These are phyloP conservation scores for Eupithecia tripunctaria DNA, from an alignment of 2,888 invertebrate species.

Conservation along the genomic window DNA sequence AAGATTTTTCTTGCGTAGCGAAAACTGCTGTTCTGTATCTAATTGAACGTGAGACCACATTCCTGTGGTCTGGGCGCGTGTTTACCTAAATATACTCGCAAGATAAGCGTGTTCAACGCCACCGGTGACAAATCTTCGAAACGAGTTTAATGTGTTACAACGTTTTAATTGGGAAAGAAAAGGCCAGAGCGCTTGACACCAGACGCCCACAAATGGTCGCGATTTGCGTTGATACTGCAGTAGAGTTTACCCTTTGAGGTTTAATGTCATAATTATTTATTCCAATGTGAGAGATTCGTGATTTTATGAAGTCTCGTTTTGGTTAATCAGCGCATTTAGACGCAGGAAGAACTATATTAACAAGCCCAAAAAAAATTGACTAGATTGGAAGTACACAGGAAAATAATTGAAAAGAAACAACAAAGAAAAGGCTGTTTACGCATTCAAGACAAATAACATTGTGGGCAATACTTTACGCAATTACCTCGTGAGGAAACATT, in stretches of 20 bases:
- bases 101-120: constrained; percentile 58
- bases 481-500: constrained; percentile 47
- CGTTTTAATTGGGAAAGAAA: constrained; percentile 67
- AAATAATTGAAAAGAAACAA: background rate
- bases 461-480: constrained; percentile 39
- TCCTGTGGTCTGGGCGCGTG: constrained; percentile 54
- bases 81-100: constrained; percentile 73
- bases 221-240: constrained; percentile 49
- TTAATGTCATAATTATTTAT: constrained; percentile 35
- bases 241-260: constrained; percentile 36
- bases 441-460: constrained; percentile 26
- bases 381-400: background rate
- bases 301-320: constrained; percentile 11
- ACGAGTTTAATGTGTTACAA: constrained; percentile 68
- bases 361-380: background rate
- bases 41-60: constrained; percentile 46
- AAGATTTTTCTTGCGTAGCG: background rate
- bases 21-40: background rate
- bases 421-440: constrained; percentile 13
- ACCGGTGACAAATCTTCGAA: constrained; percentile 49
- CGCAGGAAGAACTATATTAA: background rate
- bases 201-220: constrained; percentile 49
- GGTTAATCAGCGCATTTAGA: constrained; percentile 6
- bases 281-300: constrained; percentile 7
- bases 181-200: constrained; percentile 53